Evolutionary conservation across 2,888 invertebrate genomes (phyloP).

Genomic region (Amaurobius ferox): DNA sequence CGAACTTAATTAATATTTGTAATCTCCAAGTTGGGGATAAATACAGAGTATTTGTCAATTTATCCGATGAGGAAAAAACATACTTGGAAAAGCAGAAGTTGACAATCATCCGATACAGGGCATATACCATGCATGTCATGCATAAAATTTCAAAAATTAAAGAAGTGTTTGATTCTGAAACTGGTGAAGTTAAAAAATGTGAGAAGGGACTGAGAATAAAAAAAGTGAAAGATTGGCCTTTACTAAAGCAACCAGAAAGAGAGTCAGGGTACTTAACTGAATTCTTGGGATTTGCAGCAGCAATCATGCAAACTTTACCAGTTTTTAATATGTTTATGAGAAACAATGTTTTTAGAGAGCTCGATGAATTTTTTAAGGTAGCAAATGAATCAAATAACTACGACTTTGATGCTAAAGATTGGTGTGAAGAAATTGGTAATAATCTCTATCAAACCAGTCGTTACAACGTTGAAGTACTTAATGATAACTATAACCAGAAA

Average conservation of each 20-base stretch:
- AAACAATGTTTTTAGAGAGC: background rate
- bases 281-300: background rate
- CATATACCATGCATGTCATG: background rate
- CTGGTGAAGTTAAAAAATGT: background rate
- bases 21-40: background rate
- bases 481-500: background rate
- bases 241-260: background rate
- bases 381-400: constrained; percentile 1
- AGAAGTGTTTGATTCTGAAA: constrained; percentile 4
- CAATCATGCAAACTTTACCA: too few species aligned
- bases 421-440: background rate
- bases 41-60: background rate
- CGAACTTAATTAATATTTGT: constrained; percentile 7
- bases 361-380: background rate
- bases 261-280: background rate
- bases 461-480: background rate
- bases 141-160: background rate
- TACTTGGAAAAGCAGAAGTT: background rate
- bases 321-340: too few species aligned
- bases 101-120: too few species aligned
- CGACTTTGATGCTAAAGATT: background rate
- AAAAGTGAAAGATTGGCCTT: constrained; percentile 16
- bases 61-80: background rate
- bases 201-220: background rate
- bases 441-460: background rate